A percentile compares a stretch with the other conserved stretches of the same genome.
phyloP scores from a whole-genome alignment of 2,797 vertebrate genomes.

The Telmatherina bonti region DNA sequence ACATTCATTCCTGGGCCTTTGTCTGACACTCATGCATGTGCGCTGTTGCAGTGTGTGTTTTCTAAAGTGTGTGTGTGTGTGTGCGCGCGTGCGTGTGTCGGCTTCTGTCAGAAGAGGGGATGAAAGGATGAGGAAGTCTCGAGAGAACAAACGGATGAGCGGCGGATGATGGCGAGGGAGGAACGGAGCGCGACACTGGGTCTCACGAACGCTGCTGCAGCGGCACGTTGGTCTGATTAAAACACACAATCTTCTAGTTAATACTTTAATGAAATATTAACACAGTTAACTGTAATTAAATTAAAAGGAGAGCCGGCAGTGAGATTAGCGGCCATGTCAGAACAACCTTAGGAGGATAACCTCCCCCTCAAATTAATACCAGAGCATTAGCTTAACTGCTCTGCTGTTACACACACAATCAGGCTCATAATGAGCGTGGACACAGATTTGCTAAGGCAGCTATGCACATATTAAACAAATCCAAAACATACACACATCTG shows the following conservation, averaged over 20 bases:
- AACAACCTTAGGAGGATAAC: conserved; percentile 76
- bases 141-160: conserved; percentile 64
- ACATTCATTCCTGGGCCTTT: conserved; percentile 59
- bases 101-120: conserved; percentile 66
- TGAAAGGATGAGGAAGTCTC: conserved; percentile 75
- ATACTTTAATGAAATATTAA: conserved; percentile 84
- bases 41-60: conserved; percentile 39
- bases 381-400: conserved; percentile 63
- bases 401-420: conserved; percentile 49
- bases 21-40: conserved; percentile 28
- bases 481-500: too few species aligned
- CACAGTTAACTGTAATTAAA: conserved; percentile 81
- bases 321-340: conserved; percentile 77
- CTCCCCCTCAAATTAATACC: conserved; percentile 69
- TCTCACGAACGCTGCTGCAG: conserved; percentile 24
- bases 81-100: conserved; percentile 10
- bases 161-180: conserved; percentile 61
- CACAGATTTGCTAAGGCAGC: conserved; percentile 17
- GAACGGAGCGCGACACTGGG: conserved; percentile 47
- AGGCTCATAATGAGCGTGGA: conserved; percentile 30
- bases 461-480: conserved; percentile 1
- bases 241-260: conserved; percentile 73
- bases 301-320: conserved; percentile 78
- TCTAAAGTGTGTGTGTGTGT: conserved; percentile 7
- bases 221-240: conserved; percentile 63